These are phyloP conservation scores for Gnathonemus longibarbis DNA, from an alignment of 2,113 vertebrate genomes.

Conservation along the genomic window DNA sequence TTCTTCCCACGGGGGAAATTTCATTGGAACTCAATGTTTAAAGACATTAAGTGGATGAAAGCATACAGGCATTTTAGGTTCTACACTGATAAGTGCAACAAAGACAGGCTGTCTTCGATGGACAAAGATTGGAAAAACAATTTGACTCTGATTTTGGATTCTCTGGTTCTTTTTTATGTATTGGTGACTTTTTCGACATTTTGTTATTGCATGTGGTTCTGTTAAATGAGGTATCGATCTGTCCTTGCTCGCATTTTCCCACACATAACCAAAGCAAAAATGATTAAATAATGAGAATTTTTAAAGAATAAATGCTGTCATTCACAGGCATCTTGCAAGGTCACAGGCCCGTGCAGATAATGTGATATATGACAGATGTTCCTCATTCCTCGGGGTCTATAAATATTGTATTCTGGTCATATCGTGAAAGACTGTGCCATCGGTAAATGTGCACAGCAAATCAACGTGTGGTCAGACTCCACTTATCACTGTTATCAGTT, in stretches of 20 bases:
- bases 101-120: not conserved
- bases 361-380: not conserved
- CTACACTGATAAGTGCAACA: not conserved
- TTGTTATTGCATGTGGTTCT: not conserved
- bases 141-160: not conserved
- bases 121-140: not conserved
- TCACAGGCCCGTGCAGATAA: not conserved
- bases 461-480: not conserved
- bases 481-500: constrained; percentile 27
- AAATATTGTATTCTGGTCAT: not conserved
- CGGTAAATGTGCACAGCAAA: not conserved
- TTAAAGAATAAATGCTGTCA: not conserved
- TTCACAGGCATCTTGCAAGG: not conserved
- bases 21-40: not conserved
- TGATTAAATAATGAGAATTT: not conserved
- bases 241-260: not conserved
- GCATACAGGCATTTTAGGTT: not conserved
- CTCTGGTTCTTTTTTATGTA: not conserved
- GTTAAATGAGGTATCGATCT: not conserved
- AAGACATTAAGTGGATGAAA: constrained; percentile 6
- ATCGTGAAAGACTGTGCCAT: not conserved
- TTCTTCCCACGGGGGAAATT: not conserved
- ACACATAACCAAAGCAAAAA: not conserved
- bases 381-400: not conserved
- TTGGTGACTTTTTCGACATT: not conserved